Conservation (phyloP, 2,888 invertebrate species). For the Cantharis nigra region DNA sequence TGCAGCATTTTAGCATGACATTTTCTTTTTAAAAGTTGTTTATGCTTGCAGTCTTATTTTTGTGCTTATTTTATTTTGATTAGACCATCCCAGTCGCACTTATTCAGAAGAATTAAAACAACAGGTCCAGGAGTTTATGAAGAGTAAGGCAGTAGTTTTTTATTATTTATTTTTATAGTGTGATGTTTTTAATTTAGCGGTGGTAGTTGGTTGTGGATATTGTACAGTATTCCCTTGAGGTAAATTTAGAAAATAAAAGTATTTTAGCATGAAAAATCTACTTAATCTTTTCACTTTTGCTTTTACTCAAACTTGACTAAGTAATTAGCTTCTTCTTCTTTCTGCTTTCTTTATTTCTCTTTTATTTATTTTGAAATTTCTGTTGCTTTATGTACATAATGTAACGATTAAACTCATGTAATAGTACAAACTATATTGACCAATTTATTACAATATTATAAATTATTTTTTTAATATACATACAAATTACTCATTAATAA, state of each 20-base stretch:
- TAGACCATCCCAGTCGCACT: conserved; percentile 51
- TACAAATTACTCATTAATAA: background rate
- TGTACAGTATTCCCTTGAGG: background rate
- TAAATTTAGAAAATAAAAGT: background rate
- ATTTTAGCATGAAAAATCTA: background rate
- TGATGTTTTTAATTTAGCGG: conserved; percentile 19
- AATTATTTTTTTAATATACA: background rate
- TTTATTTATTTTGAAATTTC: background rate
- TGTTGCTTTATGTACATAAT: background rate
- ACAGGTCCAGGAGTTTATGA: conserved; percentile 51
- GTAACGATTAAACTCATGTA: background rate
- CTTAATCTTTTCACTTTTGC: background rate
- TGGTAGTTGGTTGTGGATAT: background rate
- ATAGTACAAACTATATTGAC: background rate
- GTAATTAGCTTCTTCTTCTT: background rate
- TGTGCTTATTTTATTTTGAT: conserved; percentile 19
- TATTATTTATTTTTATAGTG: background rate
- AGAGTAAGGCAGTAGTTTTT: conserved; percentile 46
- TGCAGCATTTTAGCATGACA: background rate
- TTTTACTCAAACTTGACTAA: background rate
- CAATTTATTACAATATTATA: background rate
- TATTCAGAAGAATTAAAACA: conserved; percentile 52
- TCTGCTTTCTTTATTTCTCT: background rate
- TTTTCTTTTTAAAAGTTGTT: background rate
- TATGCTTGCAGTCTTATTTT: conserved; percentile 13